A percentile compares a stretch with the other conserved stretches of the same genome.
Evolutionary conservation across 2,888 invertebrate species (phyloP).

Genomic region (Drosophila meridionalis): DNA sequence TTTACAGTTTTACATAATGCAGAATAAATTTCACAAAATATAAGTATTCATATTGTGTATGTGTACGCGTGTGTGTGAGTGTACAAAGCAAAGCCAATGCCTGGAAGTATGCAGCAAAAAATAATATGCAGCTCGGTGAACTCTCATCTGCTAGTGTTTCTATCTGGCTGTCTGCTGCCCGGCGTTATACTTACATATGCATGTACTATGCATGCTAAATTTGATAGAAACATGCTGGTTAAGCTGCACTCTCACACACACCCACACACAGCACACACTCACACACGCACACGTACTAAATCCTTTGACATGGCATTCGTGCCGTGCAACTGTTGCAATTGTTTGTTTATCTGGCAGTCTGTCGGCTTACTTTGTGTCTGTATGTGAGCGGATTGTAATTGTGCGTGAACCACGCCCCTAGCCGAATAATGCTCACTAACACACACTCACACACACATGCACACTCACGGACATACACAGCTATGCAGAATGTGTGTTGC

Average conservation of each 20-base stretch:
- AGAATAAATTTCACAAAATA: constrained; percentile 24
- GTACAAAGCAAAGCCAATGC: constrained; percentile 9
- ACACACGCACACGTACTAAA: constrained; percentile 4
- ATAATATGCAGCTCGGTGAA: constrained; percentile 27
- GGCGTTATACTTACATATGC: constrained; percentile 15
- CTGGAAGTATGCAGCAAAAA: constrained; percentile 60
- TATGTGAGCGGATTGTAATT: constrained; percentile 29
- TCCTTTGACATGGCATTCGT: constrained; percentile 28
- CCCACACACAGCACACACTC: constrained; percentile 7
- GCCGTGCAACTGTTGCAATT: constrained; percentile 42
- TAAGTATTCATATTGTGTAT: constrained; percentile 13
- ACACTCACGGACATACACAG: not conserved
- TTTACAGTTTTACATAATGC: constrained; percentile 36
- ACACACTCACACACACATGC: not conserved
- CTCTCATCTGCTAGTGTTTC: not conserved
- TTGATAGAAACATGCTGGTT: constrained; percentile 43
- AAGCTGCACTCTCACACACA: constrained; percentile 7
- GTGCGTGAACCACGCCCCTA: constrained; percentile 31
- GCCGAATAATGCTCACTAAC: not conserved
- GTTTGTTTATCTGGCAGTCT: constrained; percentile 39
- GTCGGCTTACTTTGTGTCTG: constrained; percentile 20
- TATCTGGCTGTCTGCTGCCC: constrained; percentile 10
- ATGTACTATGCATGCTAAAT: constrained; percentile 38
- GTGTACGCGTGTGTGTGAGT: not conserved
- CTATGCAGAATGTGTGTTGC: constrained; percentile 5